Conservation (phyloP, 2,797 vertebrate genomes). For the Carapus acus region DNA sequence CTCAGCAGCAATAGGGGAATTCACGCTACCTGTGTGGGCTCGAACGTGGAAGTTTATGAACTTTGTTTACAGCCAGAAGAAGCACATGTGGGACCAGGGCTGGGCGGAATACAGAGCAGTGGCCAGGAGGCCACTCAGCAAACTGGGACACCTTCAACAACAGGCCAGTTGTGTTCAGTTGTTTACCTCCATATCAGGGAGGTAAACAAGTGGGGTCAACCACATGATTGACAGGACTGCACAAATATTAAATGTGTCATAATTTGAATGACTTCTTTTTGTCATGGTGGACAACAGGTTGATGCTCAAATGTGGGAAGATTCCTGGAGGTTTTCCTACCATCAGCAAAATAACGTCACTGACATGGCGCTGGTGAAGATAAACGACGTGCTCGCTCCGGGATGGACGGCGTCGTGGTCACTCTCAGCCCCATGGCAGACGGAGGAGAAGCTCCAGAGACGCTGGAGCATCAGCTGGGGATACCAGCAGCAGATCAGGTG, state of each 20-base stretch:
- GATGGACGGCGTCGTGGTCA: conserved; percentile 57
- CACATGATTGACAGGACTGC: too few species aligned
- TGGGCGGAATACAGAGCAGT: conserved; percentile 48
- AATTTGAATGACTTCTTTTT: not conserved
- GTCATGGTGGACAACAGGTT: conserved; percentile 20
- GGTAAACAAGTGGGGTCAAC: too few species aligned
- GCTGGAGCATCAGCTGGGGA: conserved; percentile 57
- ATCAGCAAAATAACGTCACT: conserved; percentile 2
- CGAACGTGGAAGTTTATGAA: conserved; percentile 66
- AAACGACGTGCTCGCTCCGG: conserved; percentile 26
- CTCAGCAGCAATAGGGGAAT: conserved; percentile 2
- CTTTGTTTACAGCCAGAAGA: conserved; percentile 59
- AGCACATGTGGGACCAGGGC: conserved; percentile 52
- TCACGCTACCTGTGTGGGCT: conserved; percentile 53
- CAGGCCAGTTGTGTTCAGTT: not conserved
- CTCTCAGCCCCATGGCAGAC: conserved; percentile 25
- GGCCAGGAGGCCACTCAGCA: not conserved
- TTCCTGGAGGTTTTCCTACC: conserved; percentile 49
- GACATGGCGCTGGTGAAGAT: conserved; percentile 4
- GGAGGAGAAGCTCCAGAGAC: conserved; percentile 17
- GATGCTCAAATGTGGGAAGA: conserved; percentile 44
- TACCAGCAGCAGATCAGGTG: conserved; percentile 52
- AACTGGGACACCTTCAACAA: conserved; percentile 1
- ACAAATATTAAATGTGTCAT: not conserved
- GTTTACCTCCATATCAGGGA: too few species aligned